Conservation (phyloP, 2,888 invertebrate species). For the Sesia bembeciformis region DNA sequence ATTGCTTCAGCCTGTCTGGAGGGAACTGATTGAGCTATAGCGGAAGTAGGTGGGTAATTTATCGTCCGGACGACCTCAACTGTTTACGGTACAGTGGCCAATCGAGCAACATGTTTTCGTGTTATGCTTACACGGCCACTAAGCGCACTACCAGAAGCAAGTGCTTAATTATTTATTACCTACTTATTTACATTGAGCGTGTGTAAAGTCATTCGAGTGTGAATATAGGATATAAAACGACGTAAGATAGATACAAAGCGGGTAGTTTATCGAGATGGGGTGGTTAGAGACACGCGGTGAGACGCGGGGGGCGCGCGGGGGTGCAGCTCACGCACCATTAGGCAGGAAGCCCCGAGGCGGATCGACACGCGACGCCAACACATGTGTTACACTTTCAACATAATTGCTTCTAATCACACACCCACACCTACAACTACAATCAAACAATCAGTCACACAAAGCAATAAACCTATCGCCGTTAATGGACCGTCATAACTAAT, state of each 20-base stretch:
- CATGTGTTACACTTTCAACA: slow-evolving; percentile 66
- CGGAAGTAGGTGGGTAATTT: slow-evolving; percentile 6
- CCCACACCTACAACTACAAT: background rate
- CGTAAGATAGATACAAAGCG: slow-evolving; percentile 36
- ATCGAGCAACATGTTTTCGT: too few relatives aligned
- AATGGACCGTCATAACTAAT: slow-evolving; percentile 3
- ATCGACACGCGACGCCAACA: slow-evolving; percentile 49
- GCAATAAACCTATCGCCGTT: slow-evolving; percentile 7
- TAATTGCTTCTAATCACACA: slow-evolving; percentile 64
- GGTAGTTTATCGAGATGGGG: slow-evolving; percentile 39
- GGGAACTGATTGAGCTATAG: slow-evolving; percentile 18
- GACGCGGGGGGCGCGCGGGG: slow-evolving; percentile 20
- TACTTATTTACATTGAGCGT: slow-evolving; percentile 24
- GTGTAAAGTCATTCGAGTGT: slow-evolving; percentile 21
- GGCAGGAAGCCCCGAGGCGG: slow-evolving; percentile 44
- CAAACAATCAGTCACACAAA: background rate
- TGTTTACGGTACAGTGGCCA: too few relatives aligned
- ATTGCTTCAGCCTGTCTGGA: slow-evolving; percentile 15
- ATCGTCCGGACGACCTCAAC: too few relatives aligned
- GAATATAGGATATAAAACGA: slow-evolving; percentile 28
- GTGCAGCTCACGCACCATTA: slow-evolving; percentile 60
- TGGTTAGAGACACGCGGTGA: slow-evolving; percentile 9
- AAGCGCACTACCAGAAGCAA: background rate
- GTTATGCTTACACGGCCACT: too few relatives aligned
- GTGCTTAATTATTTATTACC: background rate